A percentile compares a stretch with the other conserved stretches of the same genome.
Conservation (phyloP, 2,888 invertebrate species). For the Trichogramma dendrolimi region DNA sequence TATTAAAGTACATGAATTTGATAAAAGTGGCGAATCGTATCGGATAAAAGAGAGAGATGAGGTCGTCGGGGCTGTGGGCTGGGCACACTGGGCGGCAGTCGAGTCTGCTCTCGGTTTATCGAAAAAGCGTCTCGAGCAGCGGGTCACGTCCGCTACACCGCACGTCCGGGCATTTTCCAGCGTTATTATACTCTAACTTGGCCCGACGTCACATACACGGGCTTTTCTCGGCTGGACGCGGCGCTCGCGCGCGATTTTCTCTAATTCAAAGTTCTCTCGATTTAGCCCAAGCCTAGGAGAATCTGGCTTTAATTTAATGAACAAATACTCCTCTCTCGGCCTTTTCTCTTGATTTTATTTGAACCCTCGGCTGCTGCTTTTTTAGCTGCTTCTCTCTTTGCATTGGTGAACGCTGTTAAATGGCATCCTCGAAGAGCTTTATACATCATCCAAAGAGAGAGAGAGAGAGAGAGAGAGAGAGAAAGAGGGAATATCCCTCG, state of each 20-base stretch:
- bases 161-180: constrained; percentile 37
- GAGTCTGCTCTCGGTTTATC: constrained; percentile 24
- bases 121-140: constrained; percentile 43
- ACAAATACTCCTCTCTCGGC: background rate
- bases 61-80: constrained; percentile 10
- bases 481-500: too few species aligned
- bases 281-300: too few species aligned
- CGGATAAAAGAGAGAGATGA: background rate
- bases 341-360: background rate
- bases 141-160: constrained; percentile 38
- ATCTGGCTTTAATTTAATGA: too few species aligned
- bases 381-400: too few species aligned
- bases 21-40: background rate
- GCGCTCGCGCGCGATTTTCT: background rate
- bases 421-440: too few species aligned
- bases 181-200: constrained; percentile 43
- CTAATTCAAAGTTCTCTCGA: background rate
- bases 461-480: too few species aligned
- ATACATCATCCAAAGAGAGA: too few species aligned
- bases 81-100: constrained; percentile 11
- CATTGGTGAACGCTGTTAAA: too few species aligned
- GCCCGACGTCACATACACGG: background rate
- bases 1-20: background rate
- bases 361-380: too few species aligned
- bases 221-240: constrained; percentile 8